Percentiles rank a stretch among this genome's conserved stretches.
These are phyloP conservation scores for Hypotaenidia okinawae DNA, from an alignment of 2,797 vertebrate species.

Conservation along the genomic window DNA sequence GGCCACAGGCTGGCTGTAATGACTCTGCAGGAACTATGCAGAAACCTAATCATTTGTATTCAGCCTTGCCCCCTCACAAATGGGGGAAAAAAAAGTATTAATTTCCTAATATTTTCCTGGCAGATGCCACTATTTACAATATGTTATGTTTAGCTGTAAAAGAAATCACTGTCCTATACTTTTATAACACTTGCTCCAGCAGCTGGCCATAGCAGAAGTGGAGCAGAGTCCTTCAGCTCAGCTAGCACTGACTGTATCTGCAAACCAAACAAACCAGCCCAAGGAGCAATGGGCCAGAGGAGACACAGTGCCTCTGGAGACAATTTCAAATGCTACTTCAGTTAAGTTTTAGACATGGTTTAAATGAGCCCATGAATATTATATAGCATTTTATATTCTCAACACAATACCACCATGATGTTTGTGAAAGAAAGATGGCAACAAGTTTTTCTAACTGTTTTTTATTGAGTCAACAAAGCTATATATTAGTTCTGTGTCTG, in stretches of 20 bases:
- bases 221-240: neutral
- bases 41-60: neutral
- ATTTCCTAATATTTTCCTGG: neutral
- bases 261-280: neutral
- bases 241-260: too few relatives aligned
- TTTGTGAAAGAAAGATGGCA: neutral
- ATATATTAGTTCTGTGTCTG: neutral
- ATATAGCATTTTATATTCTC: neutral
- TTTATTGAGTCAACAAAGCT: neutral
- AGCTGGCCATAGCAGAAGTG: neutral
- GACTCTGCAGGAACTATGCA: neutral
- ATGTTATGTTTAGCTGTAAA: neutral
- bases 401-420: too few relatives aligned
- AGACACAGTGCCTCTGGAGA: rapidly evolving
- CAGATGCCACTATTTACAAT: neutral
- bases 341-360: neutral
- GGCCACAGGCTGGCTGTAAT: neutral
- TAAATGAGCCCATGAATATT: neutral
- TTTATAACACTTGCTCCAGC: neutral
- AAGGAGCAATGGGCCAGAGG: neutral
- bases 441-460: neutral
- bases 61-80: neutral
- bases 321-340: neutral
- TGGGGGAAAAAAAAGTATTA: rapidly evolving
- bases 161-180: neutral